Evolutionary conservation across 2,888 invertebrate species (phyloP).

Genomic region (Neoitamus cyanurus): DNA sequence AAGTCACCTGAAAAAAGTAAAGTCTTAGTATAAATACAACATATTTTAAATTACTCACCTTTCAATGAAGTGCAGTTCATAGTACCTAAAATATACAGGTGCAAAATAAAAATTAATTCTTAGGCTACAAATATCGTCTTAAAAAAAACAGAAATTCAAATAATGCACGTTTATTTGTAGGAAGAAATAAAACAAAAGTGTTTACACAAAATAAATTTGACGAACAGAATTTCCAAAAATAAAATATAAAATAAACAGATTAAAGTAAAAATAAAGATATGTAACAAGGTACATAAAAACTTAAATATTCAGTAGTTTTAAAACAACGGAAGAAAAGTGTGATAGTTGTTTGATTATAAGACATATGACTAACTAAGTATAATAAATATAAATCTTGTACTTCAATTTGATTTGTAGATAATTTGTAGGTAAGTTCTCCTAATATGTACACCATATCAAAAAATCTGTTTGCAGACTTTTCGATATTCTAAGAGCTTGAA

Average conservation of each 20-base stretch:
- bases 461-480: background rate
- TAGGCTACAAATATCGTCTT: background rate
- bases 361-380: background rate
- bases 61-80: background rate
- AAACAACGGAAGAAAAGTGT: constrained; percentile 4
- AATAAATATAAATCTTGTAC: constrained; percentile 43
- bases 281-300: constrained; percentile 1
- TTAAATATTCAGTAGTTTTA: background rate
- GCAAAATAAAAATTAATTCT: background rate
- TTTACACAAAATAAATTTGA: constrained; percentile 10
- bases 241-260: background rate
- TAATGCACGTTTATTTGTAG: constrained; percentile 1
- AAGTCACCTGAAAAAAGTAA: background rate
- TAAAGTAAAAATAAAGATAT: background rate
- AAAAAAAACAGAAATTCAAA: background rate
- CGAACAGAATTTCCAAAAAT: background rate
- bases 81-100: background rate
- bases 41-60: background rate
- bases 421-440: background rate
- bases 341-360: background rate
- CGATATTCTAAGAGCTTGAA: background rate
- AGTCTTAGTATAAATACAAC: background rate
- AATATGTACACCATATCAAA: background rate
- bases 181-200: constrained; percentile 20
- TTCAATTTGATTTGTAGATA: constrained; percentile 16